Evolutionary conservation across 2,888 invertebrate species (phyloP).

Genomic region (Sesia bembeciformis): DNA sequence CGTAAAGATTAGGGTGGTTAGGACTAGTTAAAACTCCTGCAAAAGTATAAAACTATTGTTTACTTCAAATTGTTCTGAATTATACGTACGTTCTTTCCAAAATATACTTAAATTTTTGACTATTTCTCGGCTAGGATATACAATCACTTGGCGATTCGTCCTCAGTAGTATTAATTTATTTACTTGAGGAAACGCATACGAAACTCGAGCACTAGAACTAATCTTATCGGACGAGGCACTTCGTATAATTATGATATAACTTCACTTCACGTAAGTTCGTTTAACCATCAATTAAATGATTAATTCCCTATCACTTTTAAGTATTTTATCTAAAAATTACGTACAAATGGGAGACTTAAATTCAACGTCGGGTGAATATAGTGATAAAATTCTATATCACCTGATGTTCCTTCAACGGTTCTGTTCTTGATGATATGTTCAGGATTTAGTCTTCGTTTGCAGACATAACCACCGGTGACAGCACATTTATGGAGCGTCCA

Average conservation of each 20-base stretch:
- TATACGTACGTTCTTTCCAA: too few species aligned
- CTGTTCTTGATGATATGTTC: slow-evolving; percentile 72
- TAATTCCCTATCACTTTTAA: too few species aligned
- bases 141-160: too few species aligned
- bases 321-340: not conserved
- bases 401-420: slow-evolving; percentile 74
- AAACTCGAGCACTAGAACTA: too few species aligned
- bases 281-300: too few species aligned
- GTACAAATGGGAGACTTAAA: not conserved
- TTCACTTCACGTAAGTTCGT: too few species aligned
- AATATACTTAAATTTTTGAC: too few species aligned
- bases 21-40: slow-evolving; percentile 80
- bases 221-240: too few species aligned
- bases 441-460: slow-evolving; percentile 63
- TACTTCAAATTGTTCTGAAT: not conserved
- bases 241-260: too few species aligned
- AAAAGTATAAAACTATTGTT: slow-evolving; percentile 6
- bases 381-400: slow-evolving; percentile 19
- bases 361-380: not conserved
- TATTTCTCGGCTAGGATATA: too few species aligned
- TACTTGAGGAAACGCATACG: too few species aligned
- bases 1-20: slow-evolving; percentile 81
- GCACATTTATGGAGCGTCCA: slow-evolving; percentile 80
- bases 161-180: too few species aligned
- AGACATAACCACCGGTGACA: slow-evolving; percentile 80